These are phyloP conservation scores for Phalera bucephala DNA, from an alignment of 2,888 invertebrate species.

Conservation along the genomic window DNA sequence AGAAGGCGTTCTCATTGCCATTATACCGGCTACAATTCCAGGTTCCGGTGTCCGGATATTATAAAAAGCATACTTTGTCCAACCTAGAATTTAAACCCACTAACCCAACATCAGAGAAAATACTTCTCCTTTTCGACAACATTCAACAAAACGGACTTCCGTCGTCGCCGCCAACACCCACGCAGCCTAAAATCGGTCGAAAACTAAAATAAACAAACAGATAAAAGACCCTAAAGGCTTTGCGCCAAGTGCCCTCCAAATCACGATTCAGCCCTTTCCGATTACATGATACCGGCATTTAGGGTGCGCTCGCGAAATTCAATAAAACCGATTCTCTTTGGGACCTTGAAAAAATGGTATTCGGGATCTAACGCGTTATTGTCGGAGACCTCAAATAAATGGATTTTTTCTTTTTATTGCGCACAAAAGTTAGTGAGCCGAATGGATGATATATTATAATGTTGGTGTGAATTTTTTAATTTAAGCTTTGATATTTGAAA, in stretches of 20 bases:
- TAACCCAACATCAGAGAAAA: too few species aligned
- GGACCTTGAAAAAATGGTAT: conserved; percentile 13
- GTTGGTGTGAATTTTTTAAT: neutral
- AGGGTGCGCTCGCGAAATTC: conserved; percentile 28
- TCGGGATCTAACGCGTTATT: conserved; percentile 1
- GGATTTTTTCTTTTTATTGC: conserved; percentile 1
- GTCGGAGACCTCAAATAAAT: neutral
- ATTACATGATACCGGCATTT: conserved; percentile 29
- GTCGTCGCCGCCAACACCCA: neutral
- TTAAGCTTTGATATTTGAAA: too few species aligned
- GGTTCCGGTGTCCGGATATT: too few species aligned
- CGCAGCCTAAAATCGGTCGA: too few species aligned
- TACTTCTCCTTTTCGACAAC: too few species aligned
- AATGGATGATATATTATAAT: neutral
- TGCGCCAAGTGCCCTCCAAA: conserved; percentile 30
- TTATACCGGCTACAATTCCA: too few species aligned
- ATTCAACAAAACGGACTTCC: neutral
- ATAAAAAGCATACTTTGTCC: too few species aligned
- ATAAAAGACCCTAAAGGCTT: conserved; percentile 28
- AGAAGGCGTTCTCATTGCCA: too few species aligned
- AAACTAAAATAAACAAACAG: conserved; percentile 33
- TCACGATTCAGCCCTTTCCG: conserved; percentile 32
- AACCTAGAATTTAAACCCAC: too few species aligned
- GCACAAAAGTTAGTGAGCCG: neutral
- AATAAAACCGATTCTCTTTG: conserved; percentile 27